A percentile compares a stretch with the other conserved stretches of the same genome.
Evolutionary conservation across 64 coral and sea anemone species (phyloP).

Genomic region (Pachyseris speciosa): DNA sequence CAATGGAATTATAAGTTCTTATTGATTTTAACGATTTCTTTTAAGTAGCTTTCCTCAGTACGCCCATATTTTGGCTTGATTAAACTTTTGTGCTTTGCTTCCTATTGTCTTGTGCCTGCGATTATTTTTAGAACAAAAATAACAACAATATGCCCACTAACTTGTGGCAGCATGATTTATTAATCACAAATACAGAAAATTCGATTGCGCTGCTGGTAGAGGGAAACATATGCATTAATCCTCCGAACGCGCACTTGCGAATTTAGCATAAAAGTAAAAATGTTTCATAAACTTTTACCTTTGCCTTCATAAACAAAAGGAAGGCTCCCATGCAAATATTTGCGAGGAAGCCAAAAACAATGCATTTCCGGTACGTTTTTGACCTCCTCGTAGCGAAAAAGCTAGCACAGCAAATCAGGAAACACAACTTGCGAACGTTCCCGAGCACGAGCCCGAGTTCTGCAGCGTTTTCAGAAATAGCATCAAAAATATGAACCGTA

Average conservation of each 20-base stretch:
- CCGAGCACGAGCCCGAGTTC: no score
- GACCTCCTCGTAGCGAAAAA: background rate
- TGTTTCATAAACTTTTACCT: background rate
- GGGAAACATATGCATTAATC: background rate
- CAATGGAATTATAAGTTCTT: no score
- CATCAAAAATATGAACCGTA: no score
- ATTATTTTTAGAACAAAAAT: slow-evolving; percentile 14
- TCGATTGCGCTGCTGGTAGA: background rate
- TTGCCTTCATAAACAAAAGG: background rate
- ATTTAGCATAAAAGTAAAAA: background rate
- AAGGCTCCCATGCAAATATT: background rate
- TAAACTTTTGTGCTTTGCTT: background rate
- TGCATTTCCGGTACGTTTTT: slow-evolving; percentile 28
- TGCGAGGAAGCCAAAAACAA: background rate
- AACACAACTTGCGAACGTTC: background rate
- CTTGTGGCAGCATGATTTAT: slow-evolving; percentile 48
- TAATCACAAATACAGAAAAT: slow-evolving; percentile 7
- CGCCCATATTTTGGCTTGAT: background rate
- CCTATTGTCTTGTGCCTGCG: background rate
- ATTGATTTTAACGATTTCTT: no score
- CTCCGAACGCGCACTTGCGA: background rate
- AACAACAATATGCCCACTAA: background rate
- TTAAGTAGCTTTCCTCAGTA: no score
- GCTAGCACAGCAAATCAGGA: background rate
- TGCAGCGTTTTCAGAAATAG: background rate